Evolutionary conservation across 2,797 vertebrate genomes (phyloP).

Genomic region (Orestias chungarensis): DNA sequence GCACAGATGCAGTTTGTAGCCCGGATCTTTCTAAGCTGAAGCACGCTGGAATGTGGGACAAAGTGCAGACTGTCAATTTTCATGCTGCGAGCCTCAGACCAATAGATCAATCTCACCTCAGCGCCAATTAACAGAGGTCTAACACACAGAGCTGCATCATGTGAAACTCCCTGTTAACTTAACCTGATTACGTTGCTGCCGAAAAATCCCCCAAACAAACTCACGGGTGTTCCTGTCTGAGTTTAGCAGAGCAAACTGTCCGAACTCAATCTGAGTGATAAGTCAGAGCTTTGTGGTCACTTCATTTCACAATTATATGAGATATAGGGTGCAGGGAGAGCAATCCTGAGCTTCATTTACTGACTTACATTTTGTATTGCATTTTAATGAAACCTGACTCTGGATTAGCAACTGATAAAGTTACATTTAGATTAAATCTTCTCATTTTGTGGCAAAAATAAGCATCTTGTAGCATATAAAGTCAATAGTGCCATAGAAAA

Average conservation of each 20-base stretch:
- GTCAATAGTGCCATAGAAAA: not conserved
- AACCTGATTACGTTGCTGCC: constrained; percentile 2
- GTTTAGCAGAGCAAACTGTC: constrained; percentile 35
- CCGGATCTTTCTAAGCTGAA: constrained; percentile 19
- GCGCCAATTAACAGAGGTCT: constrained; percentile 28
- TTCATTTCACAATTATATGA: constrained; percentile 57
- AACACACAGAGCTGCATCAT: constrained; percentile 32
- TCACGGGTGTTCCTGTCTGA: constrained; percentile 23
- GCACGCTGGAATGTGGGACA: constrained; percentile 44
- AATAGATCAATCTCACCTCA: constrained; percentile 50
- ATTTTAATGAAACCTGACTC: constrained; percentile 17
- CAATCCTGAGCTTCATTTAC: constrained; percentile 33
- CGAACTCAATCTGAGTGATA: constrained; percentile 50
- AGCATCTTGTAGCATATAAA: not conserved
- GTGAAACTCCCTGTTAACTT: constrained; percentile 28
- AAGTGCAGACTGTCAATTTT: constrained; percentile 48
- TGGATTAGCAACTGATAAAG: constrained; percentile 6
- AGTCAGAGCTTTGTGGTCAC: constrained; percentile 66
- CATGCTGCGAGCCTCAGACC: constrained; percentile 39
- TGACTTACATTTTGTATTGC: constrained; percentile 28
- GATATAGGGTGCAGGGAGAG: constrained; percentile 65
- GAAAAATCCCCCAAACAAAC: constrained; percentile 21
- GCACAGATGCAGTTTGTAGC: constrained; percentile 7
- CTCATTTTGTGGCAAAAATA: not conserved
- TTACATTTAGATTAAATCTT: too few relatives aligned